Evolutionary conservation across 2,113 vertebrate genomes (phyloP).

Genomic region (Megaleporinus macrocephalus): DNA sequence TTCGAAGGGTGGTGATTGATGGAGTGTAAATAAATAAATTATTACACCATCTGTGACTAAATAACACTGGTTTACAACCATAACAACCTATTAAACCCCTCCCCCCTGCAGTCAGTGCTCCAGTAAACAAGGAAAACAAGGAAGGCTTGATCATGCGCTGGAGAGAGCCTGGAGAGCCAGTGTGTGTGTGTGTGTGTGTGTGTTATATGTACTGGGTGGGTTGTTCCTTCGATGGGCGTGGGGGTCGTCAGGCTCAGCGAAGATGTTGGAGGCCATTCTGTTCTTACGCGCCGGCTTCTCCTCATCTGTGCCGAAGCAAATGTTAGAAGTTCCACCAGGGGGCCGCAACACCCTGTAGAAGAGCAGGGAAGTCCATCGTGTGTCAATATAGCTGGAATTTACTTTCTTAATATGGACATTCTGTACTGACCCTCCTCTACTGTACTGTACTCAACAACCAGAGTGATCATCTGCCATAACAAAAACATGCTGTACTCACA

Average conservation of each 20-base stretch:
- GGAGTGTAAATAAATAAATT: no score
- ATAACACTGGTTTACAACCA: neutral
- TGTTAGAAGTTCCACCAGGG: constrained; percentile 92
- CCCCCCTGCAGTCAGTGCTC: neutral
- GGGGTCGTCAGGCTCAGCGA: constrained; percentile 91
- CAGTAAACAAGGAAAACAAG: neutral
- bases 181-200: constrained; percentile 13
- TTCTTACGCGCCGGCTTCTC: constrained; percentile 85
- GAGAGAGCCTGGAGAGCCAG: neutral
- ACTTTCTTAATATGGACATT: no score
- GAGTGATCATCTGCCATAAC: no score
- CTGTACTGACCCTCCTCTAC: no score
- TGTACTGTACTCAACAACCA: no score
- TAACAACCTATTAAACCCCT: neutral
- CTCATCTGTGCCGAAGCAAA: constrained; percentile 85
- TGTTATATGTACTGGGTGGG: constrained; percentile 73
- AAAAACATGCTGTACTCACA: no score
- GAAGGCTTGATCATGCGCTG: constrained; percentile 19
- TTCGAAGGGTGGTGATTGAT: no score
- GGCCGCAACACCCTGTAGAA: constrained; percentile 88
- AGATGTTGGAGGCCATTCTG: constrained; percentile 96
- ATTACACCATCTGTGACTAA: neutral
- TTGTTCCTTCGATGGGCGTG: constrained; percentile 83
- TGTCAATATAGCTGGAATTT: neutral
- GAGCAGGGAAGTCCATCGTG: neutral